Conservation (phyloP, 2,888 invertebrate genomes). For the Cephus pulcher region DNA sequence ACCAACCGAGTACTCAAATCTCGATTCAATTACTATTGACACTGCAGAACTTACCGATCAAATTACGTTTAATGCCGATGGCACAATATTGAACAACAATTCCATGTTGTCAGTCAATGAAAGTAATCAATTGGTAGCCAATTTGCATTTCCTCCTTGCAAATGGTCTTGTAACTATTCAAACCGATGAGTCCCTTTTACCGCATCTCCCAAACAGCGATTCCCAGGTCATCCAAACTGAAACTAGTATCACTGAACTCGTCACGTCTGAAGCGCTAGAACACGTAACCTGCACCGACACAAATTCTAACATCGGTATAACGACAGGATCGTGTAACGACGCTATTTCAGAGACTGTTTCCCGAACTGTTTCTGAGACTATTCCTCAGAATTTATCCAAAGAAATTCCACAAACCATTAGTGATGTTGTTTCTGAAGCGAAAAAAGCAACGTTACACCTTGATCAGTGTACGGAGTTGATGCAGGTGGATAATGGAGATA, state of each 20-base stretch:
- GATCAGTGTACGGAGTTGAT: slow-evolving; percentile 31
- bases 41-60: slow-evolving; percentile 43
- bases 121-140: slow-evolving; percentile 55
- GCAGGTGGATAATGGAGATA: slow-evolving; percentile 17
- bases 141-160: slow-evolving; percentile 53
- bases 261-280: slow-evolving; percentile 9
- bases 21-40: slow-evolving; percentile 44
- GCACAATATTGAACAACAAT: slow-evolving; percentile 59
- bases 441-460: slow-evolving; percentile 19
- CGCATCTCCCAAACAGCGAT: slow-evolving; percentile 48
- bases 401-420: background rate
- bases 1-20: slow-evolving; percentile 31
- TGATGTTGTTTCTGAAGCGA: background rate
- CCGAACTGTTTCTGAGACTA: background rate
- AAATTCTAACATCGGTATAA: slow-evolving; percentile 27
- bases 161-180: slow-evolving; percentile 63
- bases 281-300: slow-evolving; percentile 9
- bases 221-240: slow-evolving; percentile 49
- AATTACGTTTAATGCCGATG: slow-evolving; percentile 50
- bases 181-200: slow-evolving; percentile 67
- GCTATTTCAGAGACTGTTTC: background rate
- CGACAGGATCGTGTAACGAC: slow-evolving; percentile 14
- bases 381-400: background rate
- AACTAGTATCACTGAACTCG: slow-evolving; percentile 15
- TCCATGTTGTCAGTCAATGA: slow-evolving; percentile 54